Conservation (phyloP, 1,140 invertebrate genomes). For the Fopius arisanus region DNA sequence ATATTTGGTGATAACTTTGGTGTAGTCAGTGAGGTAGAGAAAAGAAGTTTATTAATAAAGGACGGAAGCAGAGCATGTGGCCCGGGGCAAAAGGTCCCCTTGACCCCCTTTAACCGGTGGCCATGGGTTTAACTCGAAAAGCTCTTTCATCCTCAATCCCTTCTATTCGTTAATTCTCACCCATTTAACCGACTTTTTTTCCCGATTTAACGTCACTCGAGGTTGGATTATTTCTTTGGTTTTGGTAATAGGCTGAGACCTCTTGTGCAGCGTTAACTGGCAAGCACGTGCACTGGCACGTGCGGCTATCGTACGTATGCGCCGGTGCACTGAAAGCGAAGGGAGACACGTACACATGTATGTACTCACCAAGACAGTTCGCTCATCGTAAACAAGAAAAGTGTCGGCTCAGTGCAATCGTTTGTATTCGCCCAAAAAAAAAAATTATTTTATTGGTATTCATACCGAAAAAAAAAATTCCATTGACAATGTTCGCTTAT, state of each 20-base stretch:
- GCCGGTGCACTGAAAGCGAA: slow-evolving; percentile 23
- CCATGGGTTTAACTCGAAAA: slow-evolving; percentile 37
- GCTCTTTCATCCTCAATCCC: not conserved
- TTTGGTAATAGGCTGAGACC: not conserved
- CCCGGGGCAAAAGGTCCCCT: slow-evolving; percentile 50
- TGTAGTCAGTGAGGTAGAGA: not conserved
- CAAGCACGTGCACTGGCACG: slow-evolving; percentile 26
- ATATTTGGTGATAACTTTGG: slow-evolving; percentile 1
- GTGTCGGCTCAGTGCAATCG: not conserved
- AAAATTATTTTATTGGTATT: too few relatives aligned
- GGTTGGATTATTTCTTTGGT: not conserved
- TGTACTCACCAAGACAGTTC: not conserved
- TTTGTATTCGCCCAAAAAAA: not conserved
- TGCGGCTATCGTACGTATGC: slow-evolving; percentile 13
- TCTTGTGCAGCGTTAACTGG: not conserved
- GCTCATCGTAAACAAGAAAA: slow-evolving; percentile 2
- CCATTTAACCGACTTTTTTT: not conserved
- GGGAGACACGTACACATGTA: slow-evolving; percentile 7
- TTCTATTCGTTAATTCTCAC: not conserved
- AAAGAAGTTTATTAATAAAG: slow-evolving; percentile 24
- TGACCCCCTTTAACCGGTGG: slow-evolving; percentile 52
- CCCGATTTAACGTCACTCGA: not conserved
- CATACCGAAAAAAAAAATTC: not conserved
- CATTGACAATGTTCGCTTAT: slow-evolving; percentile 15
- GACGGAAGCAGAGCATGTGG: slow-evolving; percentile 26